A percentile compares a stretch with the other conserved stretches of the same genome.
phyloP scores from a whole-genome alignment of 2,888 invertebrate species.

The Cataglyphis cursor region DNA sequence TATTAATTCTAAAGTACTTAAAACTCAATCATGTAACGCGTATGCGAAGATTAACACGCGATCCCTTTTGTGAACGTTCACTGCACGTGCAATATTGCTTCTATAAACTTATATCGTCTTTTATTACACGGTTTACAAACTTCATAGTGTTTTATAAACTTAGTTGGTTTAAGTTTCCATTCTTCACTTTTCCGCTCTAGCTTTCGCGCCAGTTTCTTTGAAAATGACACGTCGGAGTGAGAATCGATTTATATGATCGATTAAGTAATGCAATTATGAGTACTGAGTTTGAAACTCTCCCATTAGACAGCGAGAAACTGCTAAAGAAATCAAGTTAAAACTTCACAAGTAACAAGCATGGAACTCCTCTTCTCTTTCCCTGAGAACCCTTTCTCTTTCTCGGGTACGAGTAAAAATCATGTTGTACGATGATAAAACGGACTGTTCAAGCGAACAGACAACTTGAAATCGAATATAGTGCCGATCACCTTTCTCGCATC shows the following conservation, averaged over 20 bases:
- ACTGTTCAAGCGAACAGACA: constrained; percentile 23
- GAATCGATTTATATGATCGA: constrained; percentile 62
- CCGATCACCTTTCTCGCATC: constrained; percentile 33
- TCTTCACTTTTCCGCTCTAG: constrained; percentile 15
- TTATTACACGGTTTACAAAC: constrained; percentile 50
- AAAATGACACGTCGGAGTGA: constrained; percentile 45
- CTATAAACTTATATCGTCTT: constrained; percentile 56
- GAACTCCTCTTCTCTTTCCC: neutral
- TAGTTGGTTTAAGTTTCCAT: constrained; percentile 35
- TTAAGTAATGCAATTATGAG: constrained; percentile 64
- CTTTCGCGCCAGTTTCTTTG: constrained; percentile 3
- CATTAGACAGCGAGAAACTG: constrained; percentile 65
- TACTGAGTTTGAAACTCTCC: constrained; percentile 65
- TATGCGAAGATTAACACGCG: constrained; percentile 2
- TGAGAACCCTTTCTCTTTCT: constrained; percentile 22
- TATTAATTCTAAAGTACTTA: neutral
- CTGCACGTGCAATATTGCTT: constrained; percentile 42
- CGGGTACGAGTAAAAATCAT: constrained; percentile 32
- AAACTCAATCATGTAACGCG: neutral
- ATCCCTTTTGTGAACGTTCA: constrained; percentile 29
- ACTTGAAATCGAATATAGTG: constrained; percentile 41
- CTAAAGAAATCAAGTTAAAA: constrained; percentile 60
- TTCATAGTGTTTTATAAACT: constrained; percentile 53
- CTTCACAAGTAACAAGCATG: constrained; percentile 58
- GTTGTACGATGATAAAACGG: constrained; percentile 16